These are phyloP conservation scores for Mallateleia sp. DNA, from an alignment of 2,888 invertebrate species.

Conservation along the genomic window DNA sequence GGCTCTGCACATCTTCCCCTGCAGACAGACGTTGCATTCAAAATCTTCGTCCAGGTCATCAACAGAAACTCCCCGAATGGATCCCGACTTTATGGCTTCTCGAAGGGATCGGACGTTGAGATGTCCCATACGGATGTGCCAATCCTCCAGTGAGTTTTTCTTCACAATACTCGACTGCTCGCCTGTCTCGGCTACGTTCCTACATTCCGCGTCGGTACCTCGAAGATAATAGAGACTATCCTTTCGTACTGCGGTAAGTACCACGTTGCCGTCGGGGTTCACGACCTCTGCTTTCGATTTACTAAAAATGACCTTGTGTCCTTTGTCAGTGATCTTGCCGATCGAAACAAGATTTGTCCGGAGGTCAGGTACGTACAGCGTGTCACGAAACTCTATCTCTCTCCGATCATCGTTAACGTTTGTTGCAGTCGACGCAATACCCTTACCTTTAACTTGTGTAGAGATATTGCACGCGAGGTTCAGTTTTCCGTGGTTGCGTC, in stretches of 20 bases:
- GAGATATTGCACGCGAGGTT: slow-evolving; percentile 53
- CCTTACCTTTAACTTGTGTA: slow-evolving; percentile 55
- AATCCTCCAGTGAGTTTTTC: slow-evolving; percentile 30
- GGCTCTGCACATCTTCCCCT: slow-evolving; percentile 11
- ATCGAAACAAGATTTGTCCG: slow-evolving; percentile 10
- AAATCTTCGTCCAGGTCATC: too few species aligned
- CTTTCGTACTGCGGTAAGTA: slow-evolving; percentile 27
- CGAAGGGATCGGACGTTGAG: slow-evolving; percentile 40
- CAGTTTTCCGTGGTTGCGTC: slow-evolving; percentile 26
- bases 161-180: not conserved
- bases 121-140: slow-evolving; percentile 36
- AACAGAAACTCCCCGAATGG: too few species aligned
- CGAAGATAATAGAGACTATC: slow-evolving; percentile 34
- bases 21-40: too few species aligned
- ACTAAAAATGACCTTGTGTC: slow-evolving; percentile 26
- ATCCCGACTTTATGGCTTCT: slow-evolving; percentile 10
- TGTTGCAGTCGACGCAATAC: too few species aligned
- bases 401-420: not conserved
- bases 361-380: too few species aligned
- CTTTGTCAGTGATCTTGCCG: too few species aligned
- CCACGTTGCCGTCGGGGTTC: slow-evolving; percentile 7
- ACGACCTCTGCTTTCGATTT: slow-evolving; percentile 7
- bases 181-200: not conserved
- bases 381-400: too few species aligned
- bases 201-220: not conserved